Evolutionary conservation across 2,888 invertebrate species (phyloP).

Genomic region (Rapana venosa): DNA sequence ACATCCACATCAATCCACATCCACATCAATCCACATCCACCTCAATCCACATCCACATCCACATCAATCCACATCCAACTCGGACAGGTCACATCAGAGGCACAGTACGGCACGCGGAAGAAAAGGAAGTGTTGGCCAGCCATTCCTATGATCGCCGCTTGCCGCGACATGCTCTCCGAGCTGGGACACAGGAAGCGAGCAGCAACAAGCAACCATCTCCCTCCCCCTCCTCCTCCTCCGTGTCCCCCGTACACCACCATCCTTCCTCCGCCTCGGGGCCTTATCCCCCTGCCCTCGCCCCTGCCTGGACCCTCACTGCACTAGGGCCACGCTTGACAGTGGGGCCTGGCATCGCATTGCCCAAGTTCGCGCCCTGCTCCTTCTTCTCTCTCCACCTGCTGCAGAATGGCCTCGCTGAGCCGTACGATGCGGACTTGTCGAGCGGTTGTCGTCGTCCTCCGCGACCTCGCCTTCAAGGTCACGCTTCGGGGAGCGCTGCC

Average conservation of each 20-base stretch:
- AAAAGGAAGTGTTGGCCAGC: slow-evolving; percentile 60
- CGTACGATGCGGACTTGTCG: background rate
- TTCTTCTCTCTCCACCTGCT: background rate
- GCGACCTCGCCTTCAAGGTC: background rate
- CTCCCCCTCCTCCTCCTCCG: background rate
- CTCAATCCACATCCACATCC: too few species aligned
- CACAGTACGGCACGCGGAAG: slow-evolving; percentile 55
- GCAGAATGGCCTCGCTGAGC: background rate
- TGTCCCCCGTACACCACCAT: background rate
- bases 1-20: too few species aligned
- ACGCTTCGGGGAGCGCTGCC: background rate
- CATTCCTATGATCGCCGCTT: slow-evolving; percentile 68
- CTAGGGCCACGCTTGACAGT: background rate
- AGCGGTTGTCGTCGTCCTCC: slow-evolving; percentile 22
- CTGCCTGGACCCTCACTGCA: background rate
- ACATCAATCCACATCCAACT: too few species aligned
- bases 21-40: too few species aligned
- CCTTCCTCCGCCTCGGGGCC: background rate
- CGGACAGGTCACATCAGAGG: slow-evolving; percentile 51
- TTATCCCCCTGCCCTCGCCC: too few species aligned
- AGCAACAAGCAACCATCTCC: slow-evolving; percentile 34
- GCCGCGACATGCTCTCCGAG: slow-evolving; percentile 65
- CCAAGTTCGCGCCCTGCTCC: background rate
- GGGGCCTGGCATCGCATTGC: background rate
- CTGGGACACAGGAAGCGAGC: slow-evolving; percentile 68